Conservation (phyloP, 2,113 vertebrate species). For the Prionailurus viverrinus region DNA sequence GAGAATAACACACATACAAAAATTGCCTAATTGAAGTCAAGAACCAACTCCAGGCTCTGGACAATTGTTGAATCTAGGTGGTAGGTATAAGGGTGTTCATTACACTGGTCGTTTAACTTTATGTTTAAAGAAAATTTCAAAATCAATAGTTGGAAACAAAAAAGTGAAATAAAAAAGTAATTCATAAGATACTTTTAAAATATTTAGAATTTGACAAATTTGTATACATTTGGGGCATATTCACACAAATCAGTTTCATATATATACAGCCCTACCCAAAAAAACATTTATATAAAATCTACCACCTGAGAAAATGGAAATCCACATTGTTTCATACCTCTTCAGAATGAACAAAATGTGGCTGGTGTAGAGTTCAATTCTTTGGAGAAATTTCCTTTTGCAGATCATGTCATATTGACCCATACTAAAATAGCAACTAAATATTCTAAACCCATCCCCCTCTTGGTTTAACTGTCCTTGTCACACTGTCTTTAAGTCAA, state of each 20-base stretch:
- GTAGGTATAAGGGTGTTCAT: neutral
- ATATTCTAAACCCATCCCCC: slow-evolving; percentile 59
- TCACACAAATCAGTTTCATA: neutral
- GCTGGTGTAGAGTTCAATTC: neutral
- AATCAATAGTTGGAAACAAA: slow-evolving; percentile 28
- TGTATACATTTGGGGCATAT: neutral
- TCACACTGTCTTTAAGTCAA: slow-evolving; percentile 57
- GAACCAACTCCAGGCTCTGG: neutral
- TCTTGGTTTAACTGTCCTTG: neutral
- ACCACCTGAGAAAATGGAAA: neutral
- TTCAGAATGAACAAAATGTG: neutral
- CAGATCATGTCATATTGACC: slow-evolving; percentile 42
- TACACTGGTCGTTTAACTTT: neutral
- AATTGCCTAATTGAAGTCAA: neutral
- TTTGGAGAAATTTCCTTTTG: slow-evolving; percentile 3
- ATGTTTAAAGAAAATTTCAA: neutral
- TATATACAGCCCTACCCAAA: neutral
- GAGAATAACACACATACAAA: neutral
- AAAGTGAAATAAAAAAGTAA: neutral
- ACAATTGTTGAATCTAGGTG: neutral
- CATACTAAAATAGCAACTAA: slow-evolving; percentile 66
- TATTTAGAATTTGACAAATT: neutral
- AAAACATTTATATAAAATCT: neutral
- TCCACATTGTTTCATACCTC: neutral
- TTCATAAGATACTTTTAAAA: neutral